These are phyloP conservation scores for Cichlasoma orientale DNA, from an alignment of 2,797 vertebrate species.

Conservation along the genomic window DNA sequence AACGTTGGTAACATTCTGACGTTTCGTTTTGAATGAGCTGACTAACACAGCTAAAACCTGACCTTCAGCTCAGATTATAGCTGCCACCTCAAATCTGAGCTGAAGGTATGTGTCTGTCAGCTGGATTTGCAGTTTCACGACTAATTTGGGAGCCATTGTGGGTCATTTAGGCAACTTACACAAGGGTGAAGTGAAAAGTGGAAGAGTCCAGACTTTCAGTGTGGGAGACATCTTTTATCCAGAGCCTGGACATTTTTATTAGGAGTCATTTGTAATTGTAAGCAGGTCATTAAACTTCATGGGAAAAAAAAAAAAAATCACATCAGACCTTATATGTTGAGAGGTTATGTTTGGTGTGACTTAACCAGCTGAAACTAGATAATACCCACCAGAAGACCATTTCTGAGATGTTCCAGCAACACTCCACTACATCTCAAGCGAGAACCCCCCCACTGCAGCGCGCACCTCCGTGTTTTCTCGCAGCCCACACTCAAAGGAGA, in stretches of 20 bases:
- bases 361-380: not conserved
- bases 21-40: not conserved
- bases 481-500: slow-evolving; percentile 31
- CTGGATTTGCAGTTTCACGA: not conserved
- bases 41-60: not conserved
- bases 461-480: slow-evolving; percentile 34
- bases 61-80: not conserved
- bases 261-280: not conserved
- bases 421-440: not conserved
- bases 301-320: not conserved
- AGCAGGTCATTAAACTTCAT: not conserved
- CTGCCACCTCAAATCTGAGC: not conserved
- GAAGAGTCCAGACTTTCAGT: not conserved
- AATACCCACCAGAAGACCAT: not conserved
- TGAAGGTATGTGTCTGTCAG: not conserved
- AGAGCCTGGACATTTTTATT: slow-evolving; percentile 2
- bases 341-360: not conserved
- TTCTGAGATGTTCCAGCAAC: not conserved
- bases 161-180: not conserved
- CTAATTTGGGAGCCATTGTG: not conserved
- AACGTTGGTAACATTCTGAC: not conserved
- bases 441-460: not conserved
- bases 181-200: not conserved
- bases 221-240: not conserved
- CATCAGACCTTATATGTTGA: not conserved